Evolutionary conservation across 2,797 vertebrate species (phyloP).

Genomic region (Myotis pilosus): DNA sequence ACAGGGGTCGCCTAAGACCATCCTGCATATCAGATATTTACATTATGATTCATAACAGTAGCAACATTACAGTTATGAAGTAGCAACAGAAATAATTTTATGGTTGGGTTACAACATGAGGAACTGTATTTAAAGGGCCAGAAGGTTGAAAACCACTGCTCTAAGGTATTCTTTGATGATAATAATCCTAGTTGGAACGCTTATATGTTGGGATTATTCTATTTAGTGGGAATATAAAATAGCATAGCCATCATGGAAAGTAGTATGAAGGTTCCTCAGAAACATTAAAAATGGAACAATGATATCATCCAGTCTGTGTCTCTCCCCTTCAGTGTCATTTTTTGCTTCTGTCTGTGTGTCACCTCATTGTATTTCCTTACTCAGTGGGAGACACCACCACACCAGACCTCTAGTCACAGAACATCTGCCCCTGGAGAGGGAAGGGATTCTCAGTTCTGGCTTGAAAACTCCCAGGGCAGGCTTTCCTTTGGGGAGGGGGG

Average conservation of each 20-base stretch:
- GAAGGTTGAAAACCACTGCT: too few relatives aligned
- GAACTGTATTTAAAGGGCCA: too few relatives aligned
- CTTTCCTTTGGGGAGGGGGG: neutral
- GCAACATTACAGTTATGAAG: too few relatives aligned
- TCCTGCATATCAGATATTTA: too few relatives aligned
- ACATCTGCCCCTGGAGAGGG: neutral
- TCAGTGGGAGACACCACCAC: neutral
- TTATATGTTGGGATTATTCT: neutral
- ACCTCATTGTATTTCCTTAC: neutral
- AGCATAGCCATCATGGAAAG: neutral
- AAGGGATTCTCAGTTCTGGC: neutral
- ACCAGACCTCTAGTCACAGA: neutral
- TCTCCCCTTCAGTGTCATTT: neutral
- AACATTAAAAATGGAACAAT: neutral
- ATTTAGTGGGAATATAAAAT: neutral
- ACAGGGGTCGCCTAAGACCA: too few relatives aligned
- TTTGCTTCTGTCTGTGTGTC: neutral
- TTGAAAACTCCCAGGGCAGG: neutral
- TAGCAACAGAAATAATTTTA: too few relatives aligned
- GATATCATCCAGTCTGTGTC: neutral
- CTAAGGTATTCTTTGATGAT: too few relatives aligned
- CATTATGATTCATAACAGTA: too few relatives aligned
- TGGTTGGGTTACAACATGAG: too few relatives aligned
- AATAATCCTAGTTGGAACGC: neutral
- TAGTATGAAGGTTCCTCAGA: neutral